A percentile compares a stretch with the other conserved stretches of the same genome.
Conservation (phyloP, 2,113 vertebrate species). For the Oreochromis niloticus region DNA sequence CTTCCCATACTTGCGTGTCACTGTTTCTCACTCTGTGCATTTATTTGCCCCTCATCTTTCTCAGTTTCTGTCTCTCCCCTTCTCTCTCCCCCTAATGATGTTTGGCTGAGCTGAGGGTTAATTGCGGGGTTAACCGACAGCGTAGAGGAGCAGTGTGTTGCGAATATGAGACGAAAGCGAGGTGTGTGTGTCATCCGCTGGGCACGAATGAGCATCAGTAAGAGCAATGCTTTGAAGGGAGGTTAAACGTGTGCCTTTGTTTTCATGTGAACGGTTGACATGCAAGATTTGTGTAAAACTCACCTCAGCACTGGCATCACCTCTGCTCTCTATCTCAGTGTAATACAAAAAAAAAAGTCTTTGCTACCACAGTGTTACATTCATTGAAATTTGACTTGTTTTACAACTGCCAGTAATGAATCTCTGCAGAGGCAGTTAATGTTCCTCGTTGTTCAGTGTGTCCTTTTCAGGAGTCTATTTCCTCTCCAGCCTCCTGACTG, state of each 20-base stretch:
- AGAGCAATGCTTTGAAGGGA: constrained; percentile 40
- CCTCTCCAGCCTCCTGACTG: neutral
- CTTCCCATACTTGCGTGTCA: neutral
- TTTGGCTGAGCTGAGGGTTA: constrained; percentile 52
- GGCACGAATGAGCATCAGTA: constrained; percentile 28
- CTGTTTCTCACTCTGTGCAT: neutral
- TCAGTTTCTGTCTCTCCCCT: constrained; percentile 11
- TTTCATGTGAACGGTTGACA: constrained; percentile 49
- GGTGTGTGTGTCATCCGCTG: constrained; percentile 10
- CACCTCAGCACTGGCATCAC: constrained; percentile 22
- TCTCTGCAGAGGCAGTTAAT: neutral
- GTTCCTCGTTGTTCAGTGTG: neutral
- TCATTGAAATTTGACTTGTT: constrained; percentile 19
- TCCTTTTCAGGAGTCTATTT: neutral
- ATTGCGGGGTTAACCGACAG: constrained; percentile 54
- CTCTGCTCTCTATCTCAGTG: constrained; percentile 3
- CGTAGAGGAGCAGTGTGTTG: constrained; percentile 23
- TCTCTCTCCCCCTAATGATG: constrained; percentile 33
- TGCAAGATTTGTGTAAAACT: constrained; percentile 47
- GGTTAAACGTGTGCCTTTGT: constrained; percentile 46
- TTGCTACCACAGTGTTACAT: neutral
- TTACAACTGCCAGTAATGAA: constrained; percentile 16
- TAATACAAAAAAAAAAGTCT: neutral
- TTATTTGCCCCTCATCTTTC: neutral
- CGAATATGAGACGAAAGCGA: constrained; percentile 38